Evolutionary conservation across 2,797 vertebrate species (phyloP).

Genomic region (Protosalanx chinensis): DNA sequence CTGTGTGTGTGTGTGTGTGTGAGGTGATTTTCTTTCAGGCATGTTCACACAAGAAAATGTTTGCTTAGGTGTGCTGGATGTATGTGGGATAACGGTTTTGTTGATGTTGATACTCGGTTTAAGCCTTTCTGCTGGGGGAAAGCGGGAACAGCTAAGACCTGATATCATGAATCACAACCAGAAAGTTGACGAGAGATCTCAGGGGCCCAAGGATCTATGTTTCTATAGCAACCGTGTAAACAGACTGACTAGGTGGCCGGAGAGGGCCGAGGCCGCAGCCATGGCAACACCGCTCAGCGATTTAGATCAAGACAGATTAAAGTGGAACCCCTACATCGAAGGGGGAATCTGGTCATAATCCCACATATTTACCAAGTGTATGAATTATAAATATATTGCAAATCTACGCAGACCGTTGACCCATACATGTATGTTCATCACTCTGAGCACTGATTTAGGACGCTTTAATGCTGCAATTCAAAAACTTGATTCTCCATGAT

Average conservation of each 20-base stretch:
- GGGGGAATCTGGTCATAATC: slow-evolving; percentile 39
- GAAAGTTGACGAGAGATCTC: background rate
- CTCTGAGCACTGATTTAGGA: background rate
- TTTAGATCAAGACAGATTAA: slow-evolving; percentile 35
- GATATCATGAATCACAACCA: slow-evolving; percentile 11
- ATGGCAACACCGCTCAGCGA: slow-evolving; percentile 19
- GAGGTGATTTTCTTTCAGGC: background rate
- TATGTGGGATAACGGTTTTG: background rate
- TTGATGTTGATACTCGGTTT: background rate
- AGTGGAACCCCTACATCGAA: slow-evolving; percentile 24
- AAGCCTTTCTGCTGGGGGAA: background rate
- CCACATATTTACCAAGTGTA: slow-evolving; percentile 30
- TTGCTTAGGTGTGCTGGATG: background rate
- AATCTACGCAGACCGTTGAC: background rate
- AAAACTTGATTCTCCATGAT: background rate
- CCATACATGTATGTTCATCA: background rate
- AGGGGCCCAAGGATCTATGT: slow-evolving; percentile 10
- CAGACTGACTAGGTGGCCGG: slow-evolving; percentile 23
- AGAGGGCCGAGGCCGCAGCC: background rate
- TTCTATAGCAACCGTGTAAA: slow-evolving; percentile 32
- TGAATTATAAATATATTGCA: background rate
- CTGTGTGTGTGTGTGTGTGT: slow-evolving; percentile 9
- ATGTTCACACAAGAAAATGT: background rate
- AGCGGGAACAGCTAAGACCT: background rate
- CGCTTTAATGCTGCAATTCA: too few species aligned